These are phyloP conservation scores for Plectrocnemia conspersa DNA, from an alignment of 1,140 invertebrate species.

Conservation along the genomic window DNA sequence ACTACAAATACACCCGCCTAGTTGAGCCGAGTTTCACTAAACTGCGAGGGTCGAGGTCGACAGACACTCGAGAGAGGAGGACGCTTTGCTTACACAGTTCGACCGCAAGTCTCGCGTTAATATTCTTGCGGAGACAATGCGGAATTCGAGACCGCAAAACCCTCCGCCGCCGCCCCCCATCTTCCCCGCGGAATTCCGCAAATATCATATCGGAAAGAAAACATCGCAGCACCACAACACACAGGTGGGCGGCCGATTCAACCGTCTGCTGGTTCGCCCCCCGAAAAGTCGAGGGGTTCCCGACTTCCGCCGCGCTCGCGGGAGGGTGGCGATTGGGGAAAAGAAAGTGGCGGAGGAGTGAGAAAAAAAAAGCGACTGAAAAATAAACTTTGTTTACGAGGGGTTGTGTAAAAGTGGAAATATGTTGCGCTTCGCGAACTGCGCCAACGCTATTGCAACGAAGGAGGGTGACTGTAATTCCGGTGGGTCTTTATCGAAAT, in stretches of 20 bases:
- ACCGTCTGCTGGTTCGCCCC: too few relatives aligned
- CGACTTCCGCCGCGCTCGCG: too few relatives aligned
- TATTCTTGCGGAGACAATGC: slow-evolving; percentile 2
- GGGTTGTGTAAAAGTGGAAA: slow-evolving; percentile 27
- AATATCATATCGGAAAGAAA: neutral
- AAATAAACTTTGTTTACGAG: slow-evolving; percentile 18
- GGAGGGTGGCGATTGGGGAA: too few relatives aligned
- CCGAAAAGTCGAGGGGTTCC: too few relatives aligned
- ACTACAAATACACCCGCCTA: too few relatives aligned
- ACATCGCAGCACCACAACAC: neutral
- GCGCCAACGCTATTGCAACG: slow-evolving; percentile 10
- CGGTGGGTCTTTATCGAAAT: too few relatives aligned
- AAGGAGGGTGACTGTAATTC: neutral
- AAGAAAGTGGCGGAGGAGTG: slow-evolving; percentile 10
- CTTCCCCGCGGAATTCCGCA: neutral
- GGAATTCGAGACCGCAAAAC: slow-evolving; percentile 5
- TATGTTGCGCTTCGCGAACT: slow-evolving; percentile 20
- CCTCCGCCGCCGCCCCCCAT: neutral
- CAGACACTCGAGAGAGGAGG: too few relatives aligned
- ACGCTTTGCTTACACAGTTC: neutral
- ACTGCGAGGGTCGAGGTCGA: neutral
- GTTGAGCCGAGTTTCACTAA: too few relatives aligned
- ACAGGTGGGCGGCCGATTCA: neutral
- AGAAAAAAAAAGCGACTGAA: slow-evolving; percentile 26
- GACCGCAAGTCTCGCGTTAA: neutral